A percentile compares a stretch with the other conserved stretches of the same genome.
Conservation (phyloP, 1,140 invertebrate genomes). For the Eriosoma lanigerum region DNA sequence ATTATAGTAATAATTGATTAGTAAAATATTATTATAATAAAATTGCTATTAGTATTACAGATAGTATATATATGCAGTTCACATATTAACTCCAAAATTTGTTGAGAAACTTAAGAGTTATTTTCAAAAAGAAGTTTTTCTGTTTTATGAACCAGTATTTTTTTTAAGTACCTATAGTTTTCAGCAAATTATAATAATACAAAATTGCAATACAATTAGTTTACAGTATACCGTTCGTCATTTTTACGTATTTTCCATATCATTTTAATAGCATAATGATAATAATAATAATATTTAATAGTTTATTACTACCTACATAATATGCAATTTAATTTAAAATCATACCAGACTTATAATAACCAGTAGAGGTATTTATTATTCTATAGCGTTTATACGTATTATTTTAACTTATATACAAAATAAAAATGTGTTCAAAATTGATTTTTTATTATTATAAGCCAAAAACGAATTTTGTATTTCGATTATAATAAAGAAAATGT, state of each 20-base stretch:
- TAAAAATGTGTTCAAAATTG: too few relatives aligned
- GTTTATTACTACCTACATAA: neutral
- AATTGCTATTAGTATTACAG: too few relatives aligned
- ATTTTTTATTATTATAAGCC: too few relatives aligned
- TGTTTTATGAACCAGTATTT: neutral
- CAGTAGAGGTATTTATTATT: too few relatives aligned
- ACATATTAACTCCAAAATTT: neutral
- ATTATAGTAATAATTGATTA: too few relatives aligned
- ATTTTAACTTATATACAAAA: too few relatives aligned
- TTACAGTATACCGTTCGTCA: neutral
- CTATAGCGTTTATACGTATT: too few relatives aligned
- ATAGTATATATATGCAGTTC: too few relatives aligned
- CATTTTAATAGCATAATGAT: neutral
- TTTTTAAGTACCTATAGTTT: neutral
- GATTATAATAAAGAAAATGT: too few relatives aligned
- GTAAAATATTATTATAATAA: too few relatives aligned
- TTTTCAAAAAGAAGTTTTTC: neutral
- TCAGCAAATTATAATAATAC: neutral
- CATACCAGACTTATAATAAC: neutral
- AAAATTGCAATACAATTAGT: neutral
- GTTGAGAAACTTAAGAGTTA: neutral
- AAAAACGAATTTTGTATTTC: too few relatives aligned
- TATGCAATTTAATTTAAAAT: neutral
- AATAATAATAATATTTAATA: neutral
- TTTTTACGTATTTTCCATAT: slow-evolving; percentile 5